Base-by-base conservation (phyloP, 2,888 invertebrate genomes). In the Theretra japonica region DNA sequence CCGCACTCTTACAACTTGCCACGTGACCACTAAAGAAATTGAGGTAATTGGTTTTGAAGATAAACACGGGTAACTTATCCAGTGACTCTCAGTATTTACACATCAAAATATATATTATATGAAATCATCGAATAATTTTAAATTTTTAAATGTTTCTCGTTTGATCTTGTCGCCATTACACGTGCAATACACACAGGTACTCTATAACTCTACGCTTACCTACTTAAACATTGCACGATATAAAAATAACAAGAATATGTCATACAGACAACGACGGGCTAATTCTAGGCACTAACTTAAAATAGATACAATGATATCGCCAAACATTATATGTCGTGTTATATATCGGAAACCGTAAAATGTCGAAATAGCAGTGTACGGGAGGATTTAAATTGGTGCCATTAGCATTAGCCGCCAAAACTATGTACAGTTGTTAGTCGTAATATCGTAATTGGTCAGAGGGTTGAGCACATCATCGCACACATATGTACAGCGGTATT, bases 1-100 rank as follows among this genome's bases (percentile, higher is more conserved):
- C 23, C 21, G 15, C 30, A 28, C 28, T n/a, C 53, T 50, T 23
- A 7, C 65, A 68, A 68, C 50, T 48, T 56, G 53, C 53, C n/a
- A 85, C 83, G 89, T 87, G 90, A 89, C 90, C 84, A 87, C 91
- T 93, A 92, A 90, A 91, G 91, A 93, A 89, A 92, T 92, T 94
- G 94, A 94, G 94, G 94, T 94, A 94, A 93, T 93, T 90, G 94
- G 94, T 94, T 94, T 88, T 85, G 91, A 92, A 91, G 88, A 91
- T 84, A 90, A 88, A 90, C 86, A 86, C 86, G 91, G 94, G 92
- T 93, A 93, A 93, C 93, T 94, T 88, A 92, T 92, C 91, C 92
- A 92, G 93, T 92, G 90, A 92, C 91, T 92, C 87, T 86, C 88
- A 90, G 88, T 93, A 92, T 92, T 89, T 91, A 92, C 92, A 92